phyloP scores from a whole-genome alignment of 1,140 invertebrate species.

The Pinna nobilis region DNA sequence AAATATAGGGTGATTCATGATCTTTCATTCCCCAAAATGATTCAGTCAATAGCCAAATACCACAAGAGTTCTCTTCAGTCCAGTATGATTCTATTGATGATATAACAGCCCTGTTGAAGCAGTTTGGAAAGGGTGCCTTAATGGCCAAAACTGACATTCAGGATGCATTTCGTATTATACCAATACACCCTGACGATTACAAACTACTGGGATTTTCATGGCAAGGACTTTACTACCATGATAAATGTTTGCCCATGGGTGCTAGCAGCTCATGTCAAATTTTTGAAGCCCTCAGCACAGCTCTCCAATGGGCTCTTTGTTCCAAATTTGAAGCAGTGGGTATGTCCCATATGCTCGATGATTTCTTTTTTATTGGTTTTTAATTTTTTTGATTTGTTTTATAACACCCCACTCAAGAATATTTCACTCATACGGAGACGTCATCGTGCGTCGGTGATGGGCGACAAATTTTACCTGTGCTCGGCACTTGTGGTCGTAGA shows the following conservation, averaged over 20 bases:
- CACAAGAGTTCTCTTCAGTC: constrained; percentile 16
- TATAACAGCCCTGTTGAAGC: constrained; percentile 10
- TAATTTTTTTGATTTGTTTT: too few relatives aligned
- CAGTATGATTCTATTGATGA: constrained; percentile 21
- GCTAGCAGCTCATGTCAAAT: constrained; percentile 37
- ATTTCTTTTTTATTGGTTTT: constrained; percentile 45
- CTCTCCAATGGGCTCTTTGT: constrained; percentile 41
- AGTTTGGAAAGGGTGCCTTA: constrained; percentile 5
- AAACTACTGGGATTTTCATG: constrained; percentile 33
- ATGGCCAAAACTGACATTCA: constrained; percentile 37
- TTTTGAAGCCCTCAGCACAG: constrained; percentile 39
- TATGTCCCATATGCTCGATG: constrained; percentile 42
- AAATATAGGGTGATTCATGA: constrained; percentile 29
- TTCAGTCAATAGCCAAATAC: constrained; percentile 22
- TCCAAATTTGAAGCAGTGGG: neutral
- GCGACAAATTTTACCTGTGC: too few relatives aligned
- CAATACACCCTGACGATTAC: constrained; percentile 12
- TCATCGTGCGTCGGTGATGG: too few relatives aligned
- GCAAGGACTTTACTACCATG: constrained; percentile 30
- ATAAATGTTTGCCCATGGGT: constrained; percentile 37
- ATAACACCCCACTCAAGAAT: neutral
- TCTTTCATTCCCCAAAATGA: constrained; percentile 27
- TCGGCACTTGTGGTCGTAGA: too few relatives aligned
- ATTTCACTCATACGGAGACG: too few relatives aligned
- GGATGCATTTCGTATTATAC: constrained; percentile 25